phyloP scores from a whole-genome alignment of 2,888 invertebrate species.

The Tuberolachnus salignus region DNA sequence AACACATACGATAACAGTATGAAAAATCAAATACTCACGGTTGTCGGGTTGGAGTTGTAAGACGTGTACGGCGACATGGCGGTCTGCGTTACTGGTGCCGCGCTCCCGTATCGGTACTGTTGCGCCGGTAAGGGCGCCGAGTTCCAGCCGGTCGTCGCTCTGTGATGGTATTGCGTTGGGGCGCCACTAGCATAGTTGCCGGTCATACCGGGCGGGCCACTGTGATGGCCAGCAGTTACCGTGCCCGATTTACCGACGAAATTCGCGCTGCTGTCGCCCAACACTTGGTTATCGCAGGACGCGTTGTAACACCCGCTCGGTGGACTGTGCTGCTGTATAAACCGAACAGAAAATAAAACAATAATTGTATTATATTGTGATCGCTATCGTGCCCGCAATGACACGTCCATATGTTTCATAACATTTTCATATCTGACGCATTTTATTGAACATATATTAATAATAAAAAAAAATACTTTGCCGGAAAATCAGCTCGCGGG shows the following conservation, averaged over 20 bases:
- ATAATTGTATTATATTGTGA: too few relatives aligned
- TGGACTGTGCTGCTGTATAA: constrained; percentile 40
- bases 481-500: too few relatives aligned
- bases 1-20: too few relatives aligned
- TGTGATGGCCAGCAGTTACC: constrained; percentile 51
- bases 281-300: constrained; percentile 46
- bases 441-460: too few relatives aligned
- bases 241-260: constrained; percentile 49
- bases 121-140: constrained; percentile 41
- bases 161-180: constrained; percentile 53
- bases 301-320: constrained; percentile 50
- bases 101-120: constrained; percentile 53
- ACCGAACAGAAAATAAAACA: not conserved
- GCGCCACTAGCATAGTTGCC: constrained; percentile 56
- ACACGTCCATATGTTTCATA: too few relatives aligned
- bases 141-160: constrained; percentile 49
- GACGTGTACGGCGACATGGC: constrained; percentile 57
- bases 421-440: too few relatives aligned
- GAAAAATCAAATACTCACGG: constrained; percentile 58
- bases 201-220: constrained; percentile 55
- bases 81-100: constrained; percentile 41
- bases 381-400: too few relatives aligned
- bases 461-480: too few relatives aligned
- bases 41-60: constrained; percentile 56
- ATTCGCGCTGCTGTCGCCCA: constrained; percentile 17